Evolutionary conservation across 2,113 vertebrate species (phyloP).

Genomic region (Siniperca chuatsi): DNA sequence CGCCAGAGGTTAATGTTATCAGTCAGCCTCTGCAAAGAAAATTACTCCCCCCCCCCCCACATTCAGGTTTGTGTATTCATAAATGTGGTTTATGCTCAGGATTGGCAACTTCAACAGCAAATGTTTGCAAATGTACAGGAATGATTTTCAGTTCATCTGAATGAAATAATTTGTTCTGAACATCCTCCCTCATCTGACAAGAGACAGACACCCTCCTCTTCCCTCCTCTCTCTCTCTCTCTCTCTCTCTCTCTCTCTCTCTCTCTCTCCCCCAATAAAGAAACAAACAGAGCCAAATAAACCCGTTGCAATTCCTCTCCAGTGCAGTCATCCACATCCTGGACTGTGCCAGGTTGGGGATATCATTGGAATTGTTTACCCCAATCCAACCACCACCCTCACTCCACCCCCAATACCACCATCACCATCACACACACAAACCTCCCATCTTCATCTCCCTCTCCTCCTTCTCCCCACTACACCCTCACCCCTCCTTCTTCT

Average conservation of each 20-base stretch:
- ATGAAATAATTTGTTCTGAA: constrained; percentile 76
- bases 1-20: constrained; percentile 65
- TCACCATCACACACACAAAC: constrained; percentile 32
- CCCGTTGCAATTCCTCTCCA: constrained; percentile 80
- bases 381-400: constrained; percentile 3
- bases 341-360: constrained; percentile 83
- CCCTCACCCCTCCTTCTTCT: constrained; percentile 49
- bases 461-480: not conserved
- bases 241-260: constrained; percentile 37
- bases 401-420: constrained; percentile 30
- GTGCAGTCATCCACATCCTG: constrained; percentile 83
- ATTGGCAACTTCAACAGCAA: constrained; percentile 54
- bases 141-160: constrained; percentile 68
- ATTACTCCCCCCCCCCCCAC: constrained; percentile 13
- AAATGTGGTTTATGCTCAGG: constrained; percentile 22
- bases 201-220: constrained; percentile 63
- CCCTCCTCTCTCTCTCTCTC: constrained; percentile 23
- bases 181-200: constrained; percentile 75
- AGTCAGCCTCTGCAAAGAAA: constrained; percentile 50
- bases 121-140: constrained; percentile 74
- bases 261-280: constrained; percentile 77
- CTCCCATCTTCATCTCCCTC: constrained; percentile 62
- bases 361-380: constrained; percentile 81
- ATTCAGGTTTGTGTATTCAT: constrained; percentile 43
- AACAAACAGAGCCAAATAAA: constrained; percentile 80